A percentile compares a stretch with the other conserved stretches of the same genome.
Evolutionary conservation across 2,113 vertebrate species (phyloP).

Genomic region (Antigone vipio): DNA sequence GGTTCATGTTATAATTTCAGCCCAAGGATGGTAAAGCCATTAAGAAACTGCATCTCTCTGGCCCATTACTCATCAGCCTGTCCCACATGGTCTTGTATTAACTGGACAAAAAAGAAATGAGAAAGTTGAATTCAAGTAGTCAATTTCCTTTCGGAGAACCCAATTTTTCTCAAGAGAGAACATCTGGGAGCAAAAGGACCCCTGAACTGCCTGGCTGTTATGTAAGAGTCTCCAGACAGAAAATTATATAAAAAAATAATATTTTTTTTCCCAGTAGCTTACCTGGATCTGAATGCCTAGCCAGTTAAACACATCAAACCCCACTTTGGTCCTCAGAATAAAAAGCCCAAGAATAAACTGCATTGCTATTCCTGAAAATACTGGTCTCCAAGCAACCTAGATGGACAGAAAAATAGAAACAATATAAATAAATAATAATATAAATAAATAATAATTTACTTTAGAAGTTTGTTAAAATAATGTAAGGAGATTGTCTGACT

Average conservation of each 20-base stretch:
- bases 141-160: background rate
- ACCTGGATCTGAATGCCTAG: constrained; percentile 84
- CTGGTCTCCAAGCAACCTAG: constrained; percentile 82
- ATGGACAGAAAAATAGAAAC: background rate
- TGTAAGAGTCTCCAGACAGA: background rate
- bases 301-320: constrained; percentile 77
- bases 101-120: background rate
- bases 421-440: background rate
- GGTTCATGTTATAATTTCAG: background rate
- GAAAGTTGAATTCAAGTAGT: background rate
- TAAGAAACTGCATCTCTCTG: background rate
- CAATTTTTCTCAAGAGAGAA: background rate
- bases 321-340: constrained; percentile 79
- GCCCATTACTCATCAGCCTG: background rate
- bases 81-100: background rate
- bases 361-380: constrained; percentile 80
- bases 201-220: background rate
- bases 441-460: background rate
- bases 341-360: constrained; percentile 86
- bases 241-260: background rate
- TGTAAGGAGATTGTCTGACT: background rate
- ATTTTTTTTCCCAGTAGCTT: background rate
- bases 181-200: background rate
- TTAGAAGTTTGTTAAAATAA: background rate
- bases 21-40: background rate